A percentile compares a stretch with the other conserved stretches of the same genome.
Conservation (phyloP, 2,888 invertebrate species). For the Hypselothyrea guttata region DNA sequence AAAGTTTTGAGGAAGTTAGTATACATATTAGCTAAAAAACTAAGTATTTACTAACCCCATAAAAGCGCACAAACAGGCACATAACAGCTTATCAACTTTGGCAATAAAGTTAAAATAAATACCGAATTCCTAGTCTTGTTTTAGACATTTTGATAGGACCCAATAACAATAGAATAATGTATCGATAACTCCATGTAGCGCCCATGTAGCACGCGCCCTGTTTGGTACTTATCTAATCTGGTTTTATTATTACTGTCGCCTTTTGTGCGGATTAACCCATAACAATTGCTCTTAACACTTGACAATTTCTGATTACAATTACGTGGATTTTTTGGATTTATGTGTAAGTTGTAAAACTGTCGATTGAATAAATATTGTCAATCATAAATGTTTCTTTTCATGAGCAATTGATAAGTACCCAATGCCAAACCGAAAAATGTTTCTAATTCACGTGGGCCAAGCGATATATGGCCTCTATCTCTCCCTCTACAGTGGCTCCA, state of each 20-base stretch:
- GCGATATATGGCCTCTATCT: not conserved
- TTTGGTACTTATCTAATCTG: constrained; percentile 33
- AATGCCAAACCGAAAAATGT: not conserved
- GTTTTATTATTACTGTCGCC: not conserved
- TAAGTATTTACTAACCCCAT: constrained; percentile 17
- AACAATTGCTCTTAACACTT: constrained; percentile 24
- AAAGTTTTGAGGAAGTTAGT: too few species aligned
- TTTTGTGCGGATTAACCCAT: constrained; percentile 28
- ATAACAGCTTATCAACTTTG: constrained; percentile 14
- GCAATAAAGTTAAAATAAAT: not conserved
- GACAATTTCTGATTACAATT: constrained; percentile 34
- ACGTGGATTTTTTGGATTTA: constrained; percentile 43
- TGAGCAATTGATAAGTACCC: constrained; percentile 23
- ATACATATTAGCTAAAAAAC: not conserved
- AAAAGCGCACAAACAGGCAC: too few species aligned
- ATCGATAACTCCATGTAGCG: constrained; percentile 19
- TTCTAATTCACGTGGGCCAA: too few species aligned
- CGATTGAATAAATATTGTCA: constrained; percentile 8
- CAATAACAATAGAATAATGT: constrained; percentile 18
- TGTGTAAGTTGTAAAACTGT: not conserved
- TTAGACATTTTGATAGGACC: constrained; percentile 32
- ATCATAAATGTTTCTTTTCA: constrained; percentile 11
- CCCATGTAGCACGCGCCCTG: constrained; percentile 37
- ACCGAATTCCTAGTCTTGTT: constrained; percentile 23
- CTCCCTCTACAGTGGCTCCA: too few species aligned